A percentile compares a stretch with the other conserved stretches of the same genome.
Conservation (phyloP, 2,113 vertebrate species). For the Psilopsiagon aurifrons region DNA sequence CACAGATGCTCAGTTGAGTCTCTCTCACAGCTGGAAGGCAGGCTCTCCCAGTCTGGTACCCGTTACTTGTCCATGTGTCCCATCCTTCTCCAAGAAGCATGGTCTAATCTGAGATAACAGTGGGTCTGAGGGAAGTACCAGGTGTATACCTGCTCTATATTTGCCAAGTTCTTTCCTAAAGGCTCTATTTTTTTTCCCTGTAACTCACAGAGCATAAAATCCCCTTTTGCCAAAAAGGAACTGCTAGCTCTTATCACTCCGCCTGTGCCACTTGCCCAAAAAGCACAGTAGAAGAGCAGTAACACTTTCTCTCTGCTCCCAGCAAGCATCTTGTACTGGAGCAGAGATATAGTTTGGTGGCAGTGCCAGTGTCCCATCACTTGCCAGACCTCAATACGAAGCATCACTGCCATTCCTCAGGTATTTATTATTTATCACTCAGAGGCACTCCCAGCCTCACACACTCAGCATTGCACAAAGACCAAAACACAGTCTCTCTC, state of each 20-base stretch:
- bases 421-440: neutral
- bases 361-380: neutral
- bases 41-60: neutral
- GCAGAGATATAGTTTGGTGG: neutral
- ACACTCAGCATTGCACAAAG: neutral
- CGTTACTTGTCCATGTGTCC: neutral
- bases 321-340: neutral
- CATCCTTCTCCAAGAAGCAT: neutral
- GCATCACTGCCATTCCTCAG: neutral
- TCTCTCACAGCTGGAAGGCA: neutral
- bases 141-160: neutral
- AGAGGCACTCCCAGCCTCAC: neutral
- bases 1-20: neutral
- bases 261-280: neutral
- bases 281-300: neutral
- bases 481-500: neutral
- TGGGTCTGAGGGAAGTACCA: neutral
- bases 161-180: neutral
- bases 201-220: neutral
- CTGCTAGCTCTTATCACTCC: neutral
- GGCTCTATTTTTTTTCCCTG: accelerated
- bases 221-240: neutral
- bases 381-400: neutral
- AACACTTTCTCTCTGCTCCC: neutral
- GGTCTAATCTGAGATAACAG: neutral